A percentile compares a stretch with the other conserved stretches of the same genome.
Evolutionary conservation across 2,113 vertebrate species (phyloP).

Genomic region (Thunnus maccoyii): DNA sequence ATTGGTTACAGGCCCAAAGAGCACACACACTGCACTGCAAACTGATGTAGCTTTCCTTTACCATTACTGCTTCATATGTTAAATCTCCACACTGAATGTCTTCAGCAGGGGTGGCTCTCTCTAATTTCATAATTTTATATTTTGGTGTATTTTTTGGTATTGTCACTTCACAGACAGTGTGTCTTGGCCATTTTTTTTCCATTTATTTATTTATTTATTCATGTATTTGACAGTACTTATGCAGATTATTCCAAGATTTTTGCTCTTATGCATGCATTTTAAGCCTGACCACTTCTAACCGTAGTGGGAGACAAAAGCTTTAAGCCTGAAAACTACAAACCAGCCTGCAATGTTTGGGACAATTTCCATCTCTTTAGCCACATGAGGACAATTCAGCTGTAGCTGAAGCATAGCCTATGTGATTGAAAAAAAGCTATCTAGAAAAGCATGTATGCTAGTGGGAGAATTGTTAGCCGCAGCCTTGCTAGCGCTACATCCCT

Average conservation of each 20-base stretch:
- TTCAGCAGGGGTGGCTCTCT: too few relatives aligned
- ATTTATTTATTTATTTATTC: background rate
- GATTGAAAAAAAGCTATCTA: slow-evolving; percentile 33
- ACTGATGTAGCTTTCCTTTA: background rate
- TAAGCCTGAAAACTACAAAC: background rate
- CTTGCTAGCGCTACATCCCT: slow-evolving; percentile 56
- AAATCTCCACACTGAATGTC: background rate
- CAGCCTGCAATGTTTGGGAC: background rate
- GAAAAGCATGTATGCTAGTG: slow-evolving; percentile 16
- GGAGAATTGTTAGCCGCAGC: slow-evolving; percentile 44
- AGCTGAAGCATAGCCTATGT: slow-evolving; percentile 9
- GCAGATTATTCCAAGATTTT: background rate
- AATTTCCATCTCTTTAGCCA: slow-evolving; percentile 4
- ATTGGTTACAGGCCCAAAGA: background rate
- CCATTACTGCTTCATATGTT: background rate
- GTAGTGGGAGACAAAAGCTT: background rate
- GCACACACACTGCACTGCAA: background rate
- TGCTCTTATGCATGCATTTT: background rate
- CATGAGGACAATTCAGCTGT: slow-evolving; percentile 1
- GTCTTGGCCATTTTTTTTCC: too few relatives aligned
- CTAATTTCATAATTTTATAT: too few relatives aligned
- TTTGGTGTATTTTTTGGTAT: too few relatives aligned
- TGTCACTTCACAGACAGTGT: too few relatives aligned
- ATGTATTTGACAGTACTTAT: background rate
- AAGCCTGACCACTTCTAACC: background rate